phyloP scores from a whole-genome alignment of 2,888 invertebrate genomes.

The Lissocephala sabroskyi region DNA sequence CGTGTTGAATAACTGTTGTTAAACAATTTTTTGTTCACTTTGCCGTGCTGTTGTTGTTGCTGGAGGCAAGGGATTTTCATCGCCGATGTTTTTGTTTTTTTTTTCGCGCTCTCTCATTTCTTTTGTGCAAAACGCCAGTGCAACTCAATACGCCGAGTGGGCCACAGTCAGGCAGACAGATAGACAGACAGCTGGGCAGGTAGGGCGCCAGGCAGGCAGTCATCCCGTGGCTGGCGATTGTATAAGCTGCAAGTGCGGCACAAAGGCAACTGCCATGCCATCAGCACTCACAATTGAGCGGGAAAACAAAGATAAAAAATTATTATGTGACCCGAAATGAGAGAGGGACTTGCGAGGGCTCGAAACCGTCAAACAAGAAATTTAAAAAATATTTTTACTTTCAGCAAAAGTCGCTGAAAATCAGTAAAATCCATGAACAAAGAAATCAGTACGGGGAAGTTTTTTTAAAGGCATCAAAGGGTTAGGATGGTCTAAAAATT shows the following conservation, averaged over 20 bases:
- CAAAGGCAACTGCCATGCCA: too few species aligned
- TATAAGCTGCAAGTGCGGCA: conserved; percentile 21
- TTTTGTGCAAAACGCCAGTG: conserved; percentile 25
- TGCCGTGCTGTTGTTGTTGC: neutral
- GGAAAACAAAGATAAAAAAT: too few species aligned
- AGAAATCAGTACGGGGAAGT: too few species aligned
- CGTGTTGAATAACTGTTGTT: conserved; percentile 9
- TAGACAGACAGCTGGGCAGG: neutral
- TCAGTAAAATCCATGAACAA: too few species aligned
- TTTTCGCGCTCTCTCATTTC: conserved; percentile 5
- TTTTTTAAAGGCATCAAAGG: too few species aligned
- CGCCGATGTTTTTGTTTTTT: conserved; percentile 1
- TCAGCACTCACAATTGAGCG: too few species aligned
- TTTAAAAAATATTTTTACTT: too few species aligned
- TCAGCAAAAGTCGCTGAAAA: too few species aligned
- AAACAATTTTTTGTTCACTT: conserved; percentile 12
- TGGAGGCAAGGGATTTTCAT: conserved; percentile 3
- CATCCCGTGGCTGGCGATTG: conserved; percentile 20
- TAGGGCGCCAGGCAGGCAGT: conserved; percentile 1
- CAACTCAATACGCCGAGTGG: conserved; percentile 26
- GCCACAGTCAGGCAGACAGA: conserved; percentile 29
- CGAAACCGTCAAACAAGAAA: too few species aligned
- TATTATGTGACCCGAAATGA: too few species aligned
- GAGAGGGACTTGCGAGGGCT: too few species aligned
- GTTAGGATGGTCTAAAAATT: too few species aligned